Evolutionary conservation across 2,797 vertebrate genomes (phyloP), one percentile per base, ranked within the genome.

Genomic region (Falco naumanni): DNA sequence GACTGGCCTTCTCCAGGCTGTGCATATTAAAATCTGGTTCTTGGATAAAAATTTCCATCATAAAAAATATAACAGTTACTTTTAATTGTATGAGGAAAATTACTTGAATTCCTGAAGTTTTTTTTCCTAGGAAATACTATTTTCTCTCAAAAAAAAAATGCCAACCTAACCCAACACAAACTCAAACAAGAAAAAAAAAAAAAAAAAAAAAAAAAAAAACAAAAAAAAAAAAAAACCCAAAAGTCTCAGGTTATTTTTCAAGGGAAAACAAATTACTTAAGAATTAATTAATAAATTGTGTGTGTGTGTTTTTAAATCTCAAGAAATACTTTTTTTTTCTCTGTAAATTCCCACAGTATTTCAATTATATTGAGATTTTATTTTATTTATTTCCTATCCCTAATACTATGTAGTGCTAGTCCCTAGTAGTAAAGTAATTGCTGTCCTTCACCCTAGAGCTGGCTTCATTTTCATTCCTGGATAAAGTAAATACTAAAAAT

Each of bases 181-280:
- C 15, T 6, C 20, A 81, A 69, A 33, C 7, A 34, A 11, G 5
- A 22, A 39, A 41, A n/a, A 54, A 51, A 93, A 47, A 47, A 41
- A 31, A 31, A 11, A 6, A 63, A 64, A 50, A 2, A 48, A 2
- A 48, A 20, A 7, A 22, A 39, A 41, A 31, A 50, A 37, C 84
- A 71, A 34, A 28, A 48, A 1, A 50, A 63, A 0, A 1, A 50
- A 63, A 0, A n/a, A n/a, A n/a, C n/a, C n/a, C n/a, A 1, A 50
- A 63, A 0, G 3, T 2, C 4, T 54, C 34, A 37, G 11, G 5
- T 56, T 72, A 45, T 6, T 34, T 68, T 63, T 41, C 18, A 45
- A 51, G 16, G 21, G 33, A 71, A 86, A 60, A 39, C 0, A 56
- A 39, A 29, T 34, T 31, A 57, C 16, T 19, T 39, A 41, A 24